Percentiles rank a stretch among this genome's conserved stretches.
Conservation (phyloP, 2,888 invertebrate species). For the Tromatobia lineatoria region DNA sequence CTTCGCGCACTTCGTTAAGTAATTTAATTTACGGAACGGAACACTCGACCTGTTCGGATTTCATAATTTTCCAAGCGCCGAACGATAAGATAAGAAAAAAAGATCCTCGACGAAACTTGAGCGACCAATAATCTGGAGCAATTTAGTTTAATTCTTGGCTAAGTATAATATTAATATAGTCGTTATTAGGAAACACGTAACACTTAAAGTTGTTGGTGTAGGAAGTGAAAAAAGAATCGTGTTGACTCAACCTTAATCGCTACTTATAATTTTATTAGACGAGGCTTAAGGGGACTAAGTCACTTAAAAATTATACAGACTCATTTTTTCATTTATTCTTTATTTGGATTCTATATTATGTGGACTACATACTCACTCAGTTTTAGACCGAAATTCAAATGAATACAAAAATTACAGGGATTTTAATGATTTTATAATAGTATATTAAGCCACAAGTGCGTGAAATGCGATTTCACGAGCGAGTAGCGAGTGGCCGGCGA, state of each 20-base stretch:
- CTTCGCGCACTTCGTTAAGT: conserved; percentile 71
- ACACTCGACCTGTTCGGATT: conserved; percentile 43
- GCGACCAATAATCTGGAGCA: conserved; percentile 2
- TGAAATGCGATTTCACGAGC: no score
- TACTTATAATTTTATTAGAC: background rate
- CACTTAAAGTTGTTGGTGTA: background rate
- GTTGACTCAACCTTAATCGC: background rate
- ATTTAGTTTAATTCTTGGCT: conserved; percentile 6
- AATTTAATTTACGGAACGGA: conserved; percentile 70
- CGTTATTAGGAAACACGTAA: background rate
- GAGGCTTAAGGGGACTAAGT: no score
- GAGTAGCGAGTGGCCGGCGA: no score
- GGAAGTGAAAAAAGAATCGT: background rate
- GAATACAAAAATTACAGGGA: no score
- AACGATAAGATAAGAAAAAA: conserved; percentile 26
- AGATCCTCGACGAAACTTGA: conserved; percentile 1
- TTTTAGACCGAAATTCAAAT: no score
- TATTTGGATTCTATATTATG: no score
- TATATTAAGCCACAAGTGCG: no score
- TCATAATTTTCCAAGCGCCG: conserved; percentile 50
- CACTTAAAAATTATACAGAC: no score
- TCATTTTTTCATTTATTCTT: no score
- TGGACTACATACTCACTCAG: no score
- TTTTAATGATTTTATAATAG: no score
- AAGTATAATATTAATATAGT: conserved; percentile 26